Evolutionary conservation across 2,113 vertebrate genomes (phyloP).

Genomic region (Alouatta palliata): DNA sequence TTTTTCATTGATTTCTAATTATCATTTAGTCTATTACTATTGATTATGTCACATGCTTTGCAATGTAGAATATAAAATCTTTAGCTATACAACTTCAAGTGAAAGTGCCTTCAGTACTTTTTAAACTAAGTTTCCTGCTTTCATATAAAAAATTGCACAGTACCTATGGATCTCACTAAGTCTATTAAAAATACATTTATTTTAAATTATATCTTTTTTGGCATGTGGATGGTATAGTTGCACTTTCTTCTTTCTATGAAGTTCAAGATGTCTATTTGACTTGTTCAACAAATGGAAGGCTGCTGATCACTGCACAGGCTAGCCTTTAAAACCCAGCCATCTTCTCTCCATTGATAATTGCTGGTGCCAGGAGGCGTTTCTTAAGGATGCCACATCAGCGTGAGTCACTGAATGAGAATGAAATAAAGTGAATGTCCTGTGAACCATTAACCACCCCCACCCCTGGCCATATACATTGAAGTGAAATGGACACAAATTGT

Average conservation of each 20-base stretch:
- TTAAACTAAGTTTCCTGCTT: not conserved
- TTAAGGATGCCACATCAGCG: not conserved
- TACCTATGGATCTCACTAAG: not conserved
- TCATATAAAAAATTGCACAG: not conserved
- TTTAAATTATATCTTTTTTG: not conserved
- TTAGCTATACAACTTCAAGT: not conserved
- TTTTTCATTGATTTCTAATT: not conserved
- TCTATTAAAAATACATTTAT: not conserved
- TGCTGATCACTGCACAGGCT: accelerated
- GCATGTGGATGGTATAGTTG: accelerated
- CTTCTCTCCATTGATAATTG: not conserved
- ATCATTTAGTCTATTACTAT: not conserved
- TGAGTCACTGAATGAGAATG: not conserved
- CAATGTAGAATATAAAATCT: not conserved
- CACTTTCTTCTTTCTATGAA: not conserved
- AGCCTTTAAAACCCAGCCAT: not conserved
- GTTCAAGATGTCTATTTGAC: not conserved
- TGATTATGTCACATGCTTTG: not conserved
- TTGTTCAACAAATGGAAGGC: not conserved
- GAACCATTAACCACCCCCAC: accelerated
- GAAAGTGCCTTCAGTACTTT: not conserved
- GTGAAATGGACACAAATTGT: not conserved
- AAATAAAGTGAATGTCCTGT: not conserved
- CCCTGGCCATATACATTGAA: not conserved
- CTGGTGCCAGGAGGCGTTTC: not conserved